A percentile compares a stretch with the other conserved stretches of the same genome.
Conservation (phyloP, 1,140 invertebrate species). For the Drosophila subobscura region DNA sequence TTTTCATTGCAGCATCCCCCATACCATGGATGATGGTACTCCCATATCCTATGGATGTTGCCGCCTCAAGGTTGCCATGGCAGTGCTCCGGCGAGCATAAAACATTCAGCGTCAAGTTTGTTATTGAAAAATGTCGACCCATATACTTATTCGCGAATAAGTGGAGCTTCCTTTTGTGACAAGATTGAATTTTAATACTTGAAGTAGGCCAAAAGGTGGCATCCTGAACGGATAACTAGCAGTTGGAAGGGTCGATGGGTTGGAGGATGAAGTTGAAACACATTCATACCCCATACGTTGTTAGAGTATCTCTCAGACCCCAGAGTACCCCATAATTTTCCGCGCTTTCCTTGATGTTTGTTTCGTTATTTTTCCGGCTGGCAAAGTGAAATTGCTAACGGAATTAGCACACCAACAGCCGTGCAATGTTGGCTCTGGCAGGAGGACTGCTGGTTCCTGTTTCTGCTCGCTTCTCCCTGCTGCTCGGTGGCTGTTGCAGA, state of each 20-base stretch:
- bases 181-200: too few relatives aligned
- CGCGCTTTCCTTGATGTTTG: constrained; percentile 23
- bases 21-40: constrained; percentile 12
- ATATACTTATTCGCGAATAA: too few relatives aligned
- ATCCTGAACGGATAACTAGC: too few relatives aligned
- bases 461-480: background rate
- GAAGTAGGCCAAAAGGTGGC: too few relatives aligned
- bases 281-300: too few relatives aligned
- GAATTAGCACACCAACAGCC: constrained; percentile 73
- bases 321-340: background rate
- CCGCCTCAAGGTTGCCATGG: constrained; percentile 18
- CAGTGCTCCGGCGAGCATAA: background rate
- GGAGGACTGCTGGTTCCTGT: constrained; percentile 31
- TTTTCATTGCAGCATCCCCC: constrained; percentile 64
- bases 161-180: too few relatives aligned
- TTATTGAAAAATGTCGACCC: too few relatives aligned
- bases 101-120: too few relatives aligned
- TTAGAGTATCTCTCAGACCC: constrained; percentile 22
- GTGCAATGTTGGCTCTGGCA: constrained; percentile 36
- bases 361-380: constrained; percentile 26
- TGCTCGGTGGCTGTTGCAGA: constrained; percentile 1
- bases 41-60: constrained; percentile 17
- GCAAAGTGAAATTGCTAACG: constrained; percentile 73
- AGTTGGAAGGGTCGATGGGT: too few relatives aligned
- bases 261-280: too few relatives aligned